These are phyloP conservation scores for Felis catus DNA, from an alignment of 2,113 vertebrate genomes.

Conservation along the genomic window DNA sequence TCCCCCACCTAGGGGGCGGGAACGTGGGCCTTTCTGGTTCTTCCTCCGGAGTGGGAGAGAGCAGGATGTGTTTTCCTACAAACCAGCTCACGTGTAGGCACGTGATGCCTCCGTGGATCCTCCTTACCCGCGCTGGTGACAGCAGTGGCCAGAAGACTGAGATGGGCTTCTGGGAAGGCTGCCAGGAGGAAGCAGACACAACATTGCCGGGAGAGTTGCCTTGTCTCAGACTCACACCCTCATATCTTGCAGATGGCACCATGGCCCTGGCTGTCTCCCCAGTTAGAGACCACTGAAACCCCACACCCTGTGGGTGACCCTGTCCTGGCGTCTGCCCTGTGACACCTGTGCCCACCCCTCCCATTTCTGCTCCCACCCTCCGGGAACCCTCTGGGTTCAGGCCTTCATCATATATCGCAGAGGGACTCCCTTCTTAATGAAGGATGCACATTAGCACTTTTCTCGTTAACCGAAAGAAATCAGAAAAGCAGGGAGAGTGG, in stretches of 20 bases:
- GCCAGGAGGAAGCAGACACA: background rate
- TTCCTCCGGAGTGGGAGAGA: background rate
- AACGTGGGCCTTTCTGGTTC: background rate
- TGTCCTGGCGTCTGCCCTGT: accelerated
- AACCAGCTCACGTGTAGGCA: background rate
- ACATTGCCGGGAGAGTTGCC: background rate
- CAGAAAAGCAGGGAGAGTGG: background rate
- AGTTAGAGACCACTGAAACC: background rate
- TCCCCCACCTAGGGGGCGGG: background rate
- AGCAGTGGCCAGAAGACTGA: accelerated
- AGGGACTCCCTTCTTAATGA: background rate
- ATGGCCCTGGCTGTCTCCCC: background rate
- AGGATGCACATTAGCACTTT: background rate
- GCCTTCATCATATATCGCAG: background rate
- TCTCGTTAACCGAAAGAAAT: background rate
- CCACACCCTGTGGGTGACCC: accelerated
- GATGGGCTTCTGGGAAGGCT: background rate
- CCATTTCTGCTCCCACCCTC: accelerated
- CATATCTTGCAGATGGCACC: background rate
- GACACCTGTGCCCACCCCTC: accelerated
- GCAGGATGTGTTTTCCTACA: background rate
- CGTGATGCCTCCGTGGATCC: background rate
- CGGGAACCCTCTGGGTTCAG: accelerated
- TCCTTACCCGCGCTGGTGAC: background rate
- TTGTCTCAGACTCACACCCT: background rate